Evolutionary conservation across 92 coral and sea anemone genomes (phyloP).

Genomic region (Pocillopora grandis): DNA sequence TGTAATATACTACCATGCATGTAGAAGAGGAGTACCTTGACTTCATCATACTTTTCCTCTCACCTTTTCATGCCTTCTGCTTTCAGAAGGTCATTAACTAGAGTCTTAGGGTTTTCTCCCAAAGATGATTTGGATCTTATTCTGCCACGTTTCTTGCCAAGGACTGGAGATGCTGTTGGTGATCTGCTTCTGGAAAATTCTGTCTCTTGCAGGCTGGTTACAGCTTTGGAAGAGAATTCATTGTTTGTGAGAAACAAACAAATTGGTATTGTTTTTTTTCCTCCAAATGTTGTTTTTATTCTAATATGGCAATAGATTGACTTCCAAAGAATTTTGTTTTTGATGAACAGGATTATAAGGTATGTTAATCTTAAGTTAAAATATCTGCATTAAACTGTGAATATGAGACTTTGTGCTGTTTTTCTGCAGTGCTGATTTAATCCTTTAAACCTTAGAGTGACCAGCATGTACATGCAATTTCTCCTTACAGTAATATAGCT

Average conservation of each 20-base stretch:
- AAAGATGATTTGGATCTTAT: constrained; percentile 66
- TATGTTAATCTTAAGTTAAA: too few species aligned
- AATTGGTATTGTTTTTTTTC: not conserved
- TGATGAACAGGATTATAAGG: too few species aligned
- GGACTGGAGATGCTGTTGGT: constrained; percentile 37
- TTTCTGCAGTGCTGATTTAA: too few species aligned
- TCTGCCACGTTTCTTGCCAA: constrained; percentile 39
- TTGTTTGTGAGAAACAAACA: not conserved
- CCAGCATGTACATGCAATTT: too few species aligned
- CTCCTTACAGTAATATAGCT: too few species aligned
- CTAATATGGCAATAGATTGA: too few species aligned
- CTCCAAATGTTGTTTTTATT: not conserved
- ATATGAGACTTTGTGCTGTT: too few species aligned
- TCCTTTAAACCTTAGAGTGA: too few species aligned
- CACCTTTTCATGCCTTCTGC: constrained; percentile 58
- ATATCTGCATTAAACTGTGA: too few species aligned
- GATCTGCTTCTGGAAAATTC: not conserved
- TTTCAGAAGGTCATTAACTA: constrained; percentile 32
- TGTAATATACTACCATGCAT: not conserved
- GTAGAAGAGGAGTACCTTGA: too few species aligned
- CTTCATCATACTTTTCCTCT: not conserved
- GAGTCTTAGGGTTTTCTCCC: constrained; percentile 44
- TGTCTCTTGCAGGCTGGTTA: constrained; percentile 24
- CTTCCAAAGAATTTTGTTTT: too few species aligned
- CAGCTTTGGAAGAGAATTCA: constrained; percentile 14